Base-by-base conservation (phyloP, 2,888 invertebrate species). In the Miltochrista miniata region DNA sequence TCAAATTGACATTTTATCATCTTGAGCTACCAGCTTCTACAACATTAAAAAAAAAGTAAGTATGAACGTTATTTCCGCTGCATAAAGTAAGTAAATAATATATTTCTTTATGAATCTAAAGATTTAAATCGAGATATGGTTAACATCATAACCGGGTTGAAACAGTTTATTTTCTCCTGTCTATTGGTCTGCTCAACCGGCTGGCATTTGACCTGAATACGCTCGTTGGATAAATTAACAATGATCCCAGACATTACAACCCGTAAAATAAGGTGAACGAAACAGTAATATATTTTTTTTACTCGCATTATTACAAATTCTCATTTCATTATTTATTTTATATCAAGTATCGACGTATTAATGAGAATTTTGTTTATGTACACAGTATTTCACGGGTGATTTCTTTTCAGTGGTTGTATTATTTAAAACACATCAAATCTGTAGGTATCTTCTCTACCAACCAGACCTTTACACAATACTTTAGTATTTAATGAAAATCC, bases 111-210 rank as follows among this genome's bases (percentile, higher is more conserved):
- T 24, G 5, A 5, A 5, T 24, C 3, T 24, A 24, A 24, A 24
- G 18, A 24, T 24, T 24, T 24, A 24, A 4, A 24, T 24, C 18
- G 64, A 59, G 59, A 70, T 61, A 72, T 72, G 73, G 70, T 73
- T 67, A 76, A 75, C 75, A 74, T 78, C 79, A 83, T 82, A 83
- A 84, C 79, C 73, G 59, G 55, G 54, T 54, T 59, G 59, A 65
- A 45, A 57, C 57, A 74, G 83, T 85, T 86, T 86, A 81, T 85
- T 81, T 85, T 78, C 78, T 72, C 77, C 61, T 73, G 78, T 80
- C 79, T 67, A 79, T 79, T 74, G 72, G 70, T 65, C 63, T 70
- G 56, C 63, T 79, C 60, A 70, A 78, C 84, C 75, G 71, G 60
- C 64, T 61, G 55, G 61, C 82, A 81, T 81, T 57, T 75, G 83